These are phyloP conservation scores for Calliopsis andreniformis DNA, from an alignment of 1,140 invertebrate genomes.

Conservation along the genomic window DNA sequence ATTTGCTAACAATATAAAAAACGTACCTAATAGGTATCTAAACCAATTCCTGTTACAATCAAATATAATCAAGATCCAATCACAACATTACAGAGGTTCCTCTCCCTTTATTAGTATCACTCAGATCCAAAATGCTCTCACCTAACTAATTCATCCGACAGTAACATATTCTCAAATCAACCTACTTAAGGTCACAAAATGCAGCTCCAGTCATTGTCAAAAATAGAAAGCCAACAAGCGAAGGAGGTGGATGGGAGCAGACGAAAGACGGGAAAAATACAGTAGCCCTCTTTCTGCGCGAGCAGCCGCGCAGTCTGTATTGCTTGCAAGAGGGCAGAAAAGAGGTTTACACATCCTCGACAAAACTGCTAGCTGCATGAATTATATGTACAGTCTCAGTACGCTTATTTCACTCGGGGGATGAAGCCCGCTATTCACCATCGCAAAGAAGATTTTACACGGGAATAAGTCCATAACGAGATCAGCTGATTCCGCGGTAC, in stretches of 20 bases:
- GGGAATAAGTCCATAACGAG: background rate
- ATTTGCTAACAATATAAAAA: too few species aligned
- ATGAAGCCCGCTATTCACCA: constrained; percentile 19
- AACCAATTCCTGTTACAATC: too few species aligned
- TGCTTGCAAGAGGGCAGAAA: constrained; percentile 32
- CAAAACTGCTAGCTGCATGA: constrained; percentile 21
- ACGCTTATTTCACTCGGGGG: constrained; percentile 5
- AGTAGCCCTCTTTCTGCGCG: background rate
- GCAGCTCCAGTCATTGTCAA: too few species aligned
- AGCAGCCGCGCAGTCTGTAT: background rate
- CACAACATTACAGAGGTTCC: too few species aligned
- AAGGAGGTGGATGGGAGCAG: background rate
- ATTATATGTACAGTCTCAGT: constrained; percentile 23
- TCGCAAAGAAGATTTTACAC: constrained; percentile 11
- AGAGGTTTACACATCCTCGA: constrained; percentile 37
- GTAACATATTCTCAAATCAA: too few species aligned
- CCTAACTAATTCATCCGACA: too few species aligned
- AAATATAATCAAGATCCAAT: too few species aligned
- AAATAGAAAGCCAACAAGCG: constrained; percentile 13
- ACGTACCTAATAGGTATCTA: too few species aligned
- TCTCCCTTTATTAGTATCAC: too few species aligned
- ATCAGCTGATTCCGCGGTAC: background rate
- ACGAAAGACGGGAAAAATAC: background rate
- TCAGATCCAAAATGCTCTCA: too few species aligned
- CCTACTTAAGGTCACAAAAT: too few species aligned